Conservation (phyloP, 2,797 vertebrate genomes). For the Pogoniulus pusillus region DNA sequence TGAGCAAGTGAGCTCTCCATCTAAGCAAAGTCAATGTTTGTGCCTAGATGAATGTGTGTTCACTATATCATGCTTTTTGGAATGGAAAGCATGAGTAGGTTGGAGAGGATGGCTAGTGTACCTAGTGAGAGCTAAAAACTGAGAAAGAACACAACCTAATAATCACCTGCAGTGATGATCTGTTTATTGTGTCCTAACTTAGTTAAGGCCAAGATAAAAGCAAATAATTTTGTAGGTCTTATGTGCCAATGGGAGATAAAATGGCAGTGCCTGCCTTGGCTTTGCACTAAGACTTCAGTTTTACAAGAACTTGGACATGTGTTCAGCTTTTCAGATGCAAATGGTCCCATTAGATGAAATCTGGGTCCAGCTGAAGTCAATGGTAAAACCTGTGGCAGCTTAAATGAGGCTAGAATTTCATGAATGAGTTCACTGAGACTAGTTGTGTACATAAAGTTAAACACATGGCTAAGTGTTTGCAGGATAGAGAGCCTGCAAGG, state of each 20-base stretch:
- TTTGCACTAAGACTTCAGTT: not conserved
- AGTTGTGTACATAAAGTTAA: not conserved
- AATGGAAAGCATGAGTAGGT: not conserved
- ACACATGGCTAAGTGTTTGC: constrained; percentile 32
- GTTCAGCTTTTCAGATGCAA: constrained; percentile 58
- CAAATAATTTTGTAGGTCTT: not conserved
- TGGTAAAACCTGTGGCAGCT: constrained; percentile 15
- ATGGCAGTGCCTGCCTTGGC: not conserved
- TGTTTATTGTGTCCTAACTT: not conserved
- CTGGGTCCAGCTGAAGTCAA: not conserved
- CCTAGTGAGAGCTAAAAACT: not conserved
- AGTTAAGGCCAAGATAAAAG: not conserved
- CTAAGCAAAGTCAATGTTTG: not conserved
- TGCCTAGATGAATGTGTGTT: not conserved
- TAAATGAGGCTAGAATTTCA: constrained; percentile 29
- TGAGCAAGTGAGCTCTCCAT: not conserved
- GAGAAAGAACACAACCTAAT: not conserved
- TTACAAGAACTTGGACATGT: not conserved
- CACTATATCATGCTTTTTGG: not conserved
- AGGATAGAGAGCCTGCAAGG: not conserved
- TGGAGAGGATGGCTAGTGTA: not conserved
- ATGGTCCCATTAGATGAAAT: constrained; percentile 46
- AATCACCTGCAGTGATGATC: not conserved
- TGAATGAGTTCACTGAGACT: constrained; percentile 49
- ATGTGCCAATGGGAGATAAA: not conserved